These are phyloP conservation scores for Hippocampus kuda DNA, from an alignment of 2,797 vertebrate species.

Conservation along the genomic window DNA sequence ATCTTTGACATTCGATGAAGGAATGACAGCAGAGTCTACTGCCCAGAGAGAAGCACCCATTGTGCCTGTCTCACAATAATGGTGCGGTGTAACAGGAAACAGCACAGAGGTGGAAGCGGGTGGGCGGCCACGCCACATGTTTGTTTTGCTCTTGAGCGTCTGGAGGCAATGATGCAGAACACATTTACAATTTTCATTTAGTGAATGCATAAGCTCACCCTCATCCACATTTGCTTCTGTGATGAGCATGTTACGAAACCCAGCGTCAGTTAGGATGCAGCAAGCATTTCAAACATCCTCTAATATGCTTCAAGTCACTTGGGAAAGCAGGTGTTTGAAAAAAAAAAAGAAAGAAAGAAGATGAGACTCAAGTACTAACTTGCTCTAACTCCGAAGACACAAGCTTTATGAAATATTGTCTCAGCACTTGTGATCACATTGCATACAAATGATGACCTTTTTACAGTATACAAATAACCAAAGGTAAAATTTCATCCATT, in stretches of 20 bases:
- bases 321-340: constrained; percentile 7
- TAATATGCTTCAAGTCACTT: constrained; percentile 9
- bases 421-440: not conserved
- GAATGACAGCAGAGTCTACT: not conserved
- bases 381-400: not conserved
- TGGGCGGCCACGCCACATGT: constrained; percentile 13
- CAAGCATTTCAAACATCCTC: constrained; percentile 7
- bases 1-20: not conserved
- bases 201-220: constrained; percentile 47
- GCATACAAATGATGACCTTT: not conserved
- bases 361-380: not conserved
- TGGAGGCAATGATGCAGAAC: constrained; percentile 58
- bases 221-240: constrained; percentile 53
- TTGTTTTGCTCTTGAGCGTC: constrained; percentile 57
- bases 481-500: not conserved
- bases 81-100: not conserved
- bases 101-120: constrained; percentile 22
- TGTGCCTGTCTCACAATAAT: constrained; percentile 1
- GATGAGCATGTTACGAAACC: constrained; percentile 22
- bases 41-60: not conserved
- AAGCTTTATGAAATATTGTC: not conserved
- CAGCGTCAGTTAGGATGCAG: constrained; percentile 13
- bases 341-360: constrained; percentile 11
- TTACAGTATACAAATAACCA: not conserved
- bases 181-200: constrained; percentile 53